Base-by-base conservation (phyloP, 1,140 invertebrate species). In the Ctenoplectra terminalis region DNA sequence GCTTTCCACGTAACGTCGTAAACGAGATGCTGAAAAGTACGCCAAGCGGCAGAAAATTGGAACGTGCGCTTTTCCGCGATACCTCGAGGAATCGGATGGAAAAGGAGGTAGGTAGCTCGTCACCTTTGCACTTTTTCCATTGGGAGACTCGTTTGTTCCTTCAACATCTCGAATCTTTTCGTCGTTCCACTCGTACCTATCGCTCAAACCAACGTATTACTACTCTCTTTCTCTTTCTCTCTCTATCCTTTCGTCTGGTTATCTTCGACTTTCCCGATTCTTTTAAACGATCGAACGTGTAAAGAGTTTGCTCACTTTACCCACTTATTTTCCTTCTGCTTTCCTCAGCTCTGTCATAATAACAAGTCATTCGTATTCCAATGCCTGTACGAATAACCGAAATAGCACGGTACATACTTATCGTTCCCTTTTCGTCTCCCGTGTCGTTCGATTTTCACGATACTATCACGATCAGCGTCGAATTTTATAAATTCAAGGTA, bases 1-100 rank as follows among this genome's bases (percentile, higher is more conserved):
- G 82, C 82, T 73, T 46, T 58, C 43, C 84, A 86, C 84, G 84
- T 86, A 86, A 84, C 82, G 37, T 86, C 82, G 82, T 86, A 86
- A 86, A 84, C 84, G 82, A 73, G 72, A 84, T 69, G 69, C 64
- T 81, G 82, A 84, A 82, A 64, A 78, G 84, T 54, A 69, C 84
- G 61, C 75, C 48, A 76, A 66, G 52, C 64, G 63, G 11, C 15
- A 48, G 43, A 50, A 80, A 86, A 87, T 82, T 86, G 54, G 54
- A 83, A 37, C 37, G 50, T 61, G 40, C 48, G 46, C 71, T 48
- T 79, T 75, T 80, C 46, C 83, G 31, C 58, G 46, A 56, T 71
- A 69, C 67, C 56, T 63, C 48, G 74, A 64, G 37, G 58, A 71
- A 48, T 78, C 75, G 46, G 26, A 40, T 20, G 80, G 48, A 79